Evolutionary conservation across 2,113 vertebrate species (phyloP).

Genomic region (Neotragus moschatus): DNA sequence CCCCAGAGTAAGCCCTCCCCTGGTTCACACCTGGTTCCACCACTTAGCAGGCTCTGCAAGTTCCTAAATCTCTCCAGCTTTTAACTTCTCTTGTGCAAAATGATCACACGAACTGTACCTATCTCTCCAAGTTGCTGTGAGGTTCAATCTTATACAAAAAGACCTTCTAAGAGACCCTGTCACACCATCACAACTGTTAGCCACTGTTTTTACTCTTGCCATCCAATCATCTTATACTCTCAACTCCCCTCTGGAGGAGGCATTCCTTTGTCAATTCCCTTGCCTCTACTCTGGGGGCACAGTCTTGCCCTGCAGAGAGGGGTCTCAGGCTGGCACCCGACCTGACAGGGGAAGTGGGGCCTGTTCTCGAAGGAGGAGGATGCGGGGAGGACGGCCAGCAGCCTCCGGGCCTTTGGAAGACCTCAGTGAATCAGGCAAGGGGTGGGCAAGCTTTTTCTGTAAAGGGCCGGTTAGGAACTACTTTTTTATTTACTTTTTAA

Average conservation of each 20-base stretch:
- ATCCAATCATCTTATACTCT: background rate
- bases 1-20: background rate
- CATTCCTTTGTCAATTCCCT: background rate
- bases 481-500: background rate
- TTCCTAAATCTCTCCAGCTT: background rate
- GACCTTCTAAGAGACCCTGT: background rate
- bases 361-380: background rate
- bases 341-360: background rate
- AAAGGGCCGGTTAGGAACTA: background rate
- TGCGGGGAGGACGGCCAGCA: background rate
- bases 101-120: no score
- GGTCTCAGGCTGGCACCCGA: background rate
- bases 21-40: no score
- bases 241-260: background rate
- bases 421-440: background rate
- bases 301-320: background rate
- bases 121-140: background rate
- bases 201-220: background rate
- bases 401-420: background rate
- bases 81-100: background rate
- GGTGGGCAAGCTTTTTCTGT: background rate
- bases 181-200: fast-evolving
- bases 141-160: background rate
- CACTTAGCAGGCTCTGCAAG: background rate
- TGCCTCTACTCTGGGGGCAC: background rate